phyloP scores from a whole-genome alignment of 2,113 vertebrate genomes.

The Pongo pygmaeus region DNA sequence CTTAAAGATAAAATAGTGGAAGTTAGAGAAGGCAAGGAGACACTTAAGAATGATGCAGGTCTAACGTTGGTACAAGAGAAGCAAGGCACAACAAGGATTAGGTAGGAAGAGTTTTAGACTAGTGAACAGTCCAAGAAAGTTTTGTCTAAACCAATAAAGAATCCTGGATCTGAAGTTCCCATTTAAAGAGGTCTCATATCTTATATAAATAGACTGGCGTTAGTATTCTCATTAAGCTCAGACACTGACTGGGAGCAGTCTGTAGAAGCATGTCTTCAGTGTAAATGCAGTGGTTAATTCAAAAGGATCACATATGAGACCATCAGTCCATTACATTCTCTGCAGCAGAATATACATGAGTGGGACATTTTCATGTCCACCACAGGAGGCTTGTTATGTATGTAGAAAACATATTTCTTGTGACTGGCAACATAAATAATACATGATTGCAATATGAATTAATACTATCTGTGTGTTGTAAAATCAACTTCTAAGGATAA shows the following conservation, averaged over 20 bases:
- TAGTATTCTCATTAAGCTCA: background rate
- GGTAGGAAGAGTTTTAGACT: background rate
- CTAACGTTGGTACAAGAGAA: background rate
- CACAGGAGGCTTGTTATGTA: background rate
- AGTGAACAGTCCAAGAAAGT: background rate
- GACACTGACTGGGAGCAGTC: background rate
- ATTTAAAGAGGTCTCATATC: background rate
- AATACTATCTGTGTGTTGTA: background rate
- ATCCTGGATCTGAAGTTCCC: background rate
- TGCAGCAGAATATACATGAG: background rate
- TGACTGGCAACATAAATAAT: background rate
- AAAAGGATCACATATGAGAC: background rate
- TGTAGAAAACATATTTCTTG: background rate
- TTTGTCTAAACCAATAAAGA: background rate
- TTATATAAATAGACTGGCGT: background rate
- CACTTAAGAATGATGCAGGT: background rate
- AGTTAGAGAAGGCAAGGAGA: background rate
- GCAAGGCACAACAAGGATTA: background rate
- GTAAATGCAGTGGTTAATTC: background rate
- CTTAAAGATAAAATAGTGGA: background rate
- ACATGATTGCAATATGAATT: background rate
- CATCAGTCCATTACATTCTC: background rate
- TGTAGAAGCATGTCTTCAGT: background rate
- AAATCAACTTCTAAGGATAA: background rate
- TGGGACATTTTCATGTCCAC: background rate